phyloP scores from a whole-genome alignment of 2,113 vertebrate genomes.

The Melanostigma gelatinosum region DNA sequence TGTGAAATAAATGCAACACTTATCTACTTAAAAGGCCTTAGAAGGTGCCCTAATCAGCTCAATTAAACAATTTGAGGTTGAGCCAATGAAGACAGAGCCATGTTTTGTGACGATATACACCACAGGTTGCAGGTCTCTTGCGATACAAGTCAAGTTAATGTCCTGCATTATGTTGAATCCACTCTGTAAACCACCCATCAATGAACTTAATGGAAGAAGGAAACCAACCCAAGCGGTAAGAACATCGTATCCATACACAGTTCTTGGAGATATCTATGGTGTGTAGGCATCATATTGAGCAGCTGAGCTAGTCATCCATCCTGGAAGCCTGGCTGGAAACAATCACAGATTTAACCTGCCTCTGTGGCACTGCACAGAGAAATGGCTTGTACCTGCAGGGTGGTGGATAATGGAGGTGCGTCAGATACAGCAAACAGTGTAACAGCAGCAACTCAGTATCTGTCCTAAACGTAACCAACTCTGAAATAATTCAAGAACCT shows the following conservation, averaged over 20 bases:
- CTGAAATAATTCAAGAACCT: slow-evolving; percentile 57
- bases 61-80: slow-evolving; percentile 55
- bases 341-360: slow-evolving; percentile 70
- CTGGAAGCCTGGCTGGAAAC: slow-evolving; percentile 64
- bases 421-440: slow-evolving; percentile 52
- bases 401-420: slow-evolving; percentile 63
- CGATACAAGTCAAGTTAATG: slow-evolving; percentile 47
- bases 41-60: slow-evolving; percentile 44
- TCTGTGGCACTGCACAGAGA: slow-evolving; percentile 61
- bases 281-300: slow-evolving; percentile 62
- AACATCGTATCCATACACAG: slow-evolving; percentile 24
- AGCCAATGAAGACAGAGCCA: slow-evolving; percentile 36
- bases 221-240: slow-evolving; percentile 35
- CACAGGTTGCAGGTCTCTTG: slow-evolving; percentile 20
- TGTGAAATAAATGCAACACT: slow-evolving; percentile 20
- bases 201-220: slow-evolving; percentile 54
- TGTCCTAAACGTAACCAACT: slow-evolving; percentile 43
- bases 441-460: slow-evolving; percentile 35
- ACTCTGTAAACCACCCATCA: slow-evolving; percentile 33
- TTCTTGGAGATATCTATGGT: slow-evolving; percentile 47
- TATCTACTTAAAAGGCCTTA: slow-evolving; percentile 20
- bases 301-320: slow-evolving; percentile 71
- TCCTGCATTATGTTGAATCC: slow-evolving; percentile 40
- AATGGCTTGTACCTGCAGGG: slow-evolving; percentile 68
- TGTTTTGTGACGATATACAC: slow-evolving; percentile 29